Percentiles rank a stretch among this genome's conserved stretches.
phyloP scores from a whole-genome alignment of 2,797 vertebrate species.

The Gobio occitaniae region DNA sequence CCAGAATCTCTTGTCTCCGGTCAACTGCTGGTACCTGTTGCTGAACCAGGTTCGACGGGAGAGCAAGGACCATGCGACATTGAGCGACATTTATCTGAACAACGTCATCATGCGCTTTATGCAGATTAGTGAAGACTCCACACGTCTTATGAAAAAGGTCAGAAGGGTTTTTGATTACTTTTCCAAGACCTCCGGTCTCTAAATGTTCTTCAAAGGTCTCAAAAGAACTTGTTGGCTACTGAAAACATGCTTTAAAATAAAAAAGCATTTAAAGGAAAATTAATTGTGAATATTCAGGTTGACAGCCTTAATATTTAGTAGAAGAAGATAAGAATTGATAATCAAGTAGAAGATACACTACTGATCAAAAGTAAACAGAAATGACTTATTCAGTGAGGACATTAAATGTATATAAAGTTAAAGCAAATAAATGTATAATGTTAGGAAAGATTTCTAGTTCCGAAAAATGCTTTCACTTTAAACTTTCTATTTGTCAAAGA shows the following conservation, averaged over 20 bases:
- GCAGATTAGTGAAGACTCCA: slow-evolving; percentile 98
- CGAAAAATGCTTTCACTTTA: background rate
- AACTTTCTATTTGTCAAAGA: background rate
- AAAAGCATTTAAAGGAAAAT: background rate
- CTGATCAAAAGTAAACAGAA: background rate
- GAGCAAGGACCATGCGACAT: slow-evolving; percentile 96
- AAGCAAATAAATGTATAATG: background rate
- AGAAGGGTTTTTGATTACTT: background rate
- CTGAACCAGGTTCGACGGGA: slow-evolving; percentile 98
- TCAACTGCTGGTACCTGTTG: slow-evolving; percentile 99
- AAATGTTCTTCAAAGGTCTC: background rate
- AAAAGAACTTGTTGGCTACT: background rate
- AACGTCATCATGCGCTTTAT: slow-evolving; percentile 99
- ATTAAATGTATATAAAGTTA: background rate
- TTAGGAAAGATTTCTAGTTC: background rate
- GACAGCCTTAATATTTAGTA: background rate
- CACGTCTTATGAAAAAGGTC: slow-evolving; percentile 98
- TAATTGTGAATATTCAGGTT: background rate
- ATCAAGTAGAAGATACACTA: background rate
- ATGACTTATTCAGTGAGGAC: background rate
- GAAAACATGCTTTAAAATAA: background rate
- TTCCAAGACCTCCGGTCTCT: background rate
- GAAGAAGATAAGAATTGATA: background rate
- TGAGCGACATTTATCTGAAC: slow-evolving; percentile 99
- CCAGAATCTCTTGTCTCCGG: slow-evolving; percentile 96